Conservation (phyloP, 2,113 vertebrate genomes). For the Carassius carassius region DNA sequence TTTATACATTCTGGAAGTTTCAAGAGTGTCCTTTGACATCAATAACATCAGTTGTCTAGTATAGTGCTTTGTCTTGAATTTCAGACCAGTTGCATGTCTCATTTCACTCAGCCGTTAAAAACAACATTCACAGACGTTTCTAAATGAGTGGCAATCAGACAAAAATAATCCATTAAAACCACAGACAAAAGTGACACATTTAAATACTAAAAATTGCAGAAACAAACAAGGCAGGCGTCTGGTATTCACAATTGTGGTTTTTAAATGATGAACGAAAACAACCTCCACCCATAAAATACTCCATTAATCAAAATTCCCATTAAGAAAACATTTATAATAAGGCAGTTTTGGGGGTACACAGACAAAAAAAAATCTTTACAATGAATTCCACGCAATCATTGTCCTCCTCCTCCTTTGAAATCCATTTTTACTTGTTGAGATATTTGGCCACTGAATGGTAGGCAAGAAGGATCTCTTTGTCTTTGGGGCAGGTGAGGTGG, state of each 20-base stretch:
- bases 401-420: not conserved
- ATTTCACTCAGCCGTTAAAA: not conserved
- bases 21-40: not conserved
- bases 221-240: constrained; percentile 10
- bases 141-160: not conserved
- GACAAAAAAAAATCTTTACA: not conserved
- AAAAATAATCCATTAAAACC: not conserved
- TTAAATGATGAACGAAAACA: constrained; percentile 17
- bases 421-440: constrained; percentile 64
- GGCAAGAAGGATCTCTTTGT: constrained; percentile 81
- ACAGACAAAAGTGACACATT: not conserved
- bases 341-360: not conserved
- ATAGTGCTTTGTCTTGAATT: constrained; percentile 20
- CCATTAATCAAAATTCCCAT: not conserved
- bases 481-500: constrained; percentile 83
- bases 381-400: not conserved
- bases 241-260: constrained; percentile 31
- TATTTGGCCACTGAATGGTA: constrained; percentile 81
- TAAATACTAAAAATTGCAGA: constrained; percentile 18
- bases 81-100: constrained; percentile 11
- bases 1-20: not conserved
- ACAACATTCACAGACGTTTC: not conserved
- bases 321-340: not conserved
- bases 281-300: constrained; percentile 35
- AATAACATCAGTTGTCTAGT: constrained; percentile 20